A percentile compares a stretch with the other conserved stretches of the same genome.
Evolutionary conservation across 2,797 vertebrate species (phyloP).

Genomic region (Tolypeutes matacus): DNA sequence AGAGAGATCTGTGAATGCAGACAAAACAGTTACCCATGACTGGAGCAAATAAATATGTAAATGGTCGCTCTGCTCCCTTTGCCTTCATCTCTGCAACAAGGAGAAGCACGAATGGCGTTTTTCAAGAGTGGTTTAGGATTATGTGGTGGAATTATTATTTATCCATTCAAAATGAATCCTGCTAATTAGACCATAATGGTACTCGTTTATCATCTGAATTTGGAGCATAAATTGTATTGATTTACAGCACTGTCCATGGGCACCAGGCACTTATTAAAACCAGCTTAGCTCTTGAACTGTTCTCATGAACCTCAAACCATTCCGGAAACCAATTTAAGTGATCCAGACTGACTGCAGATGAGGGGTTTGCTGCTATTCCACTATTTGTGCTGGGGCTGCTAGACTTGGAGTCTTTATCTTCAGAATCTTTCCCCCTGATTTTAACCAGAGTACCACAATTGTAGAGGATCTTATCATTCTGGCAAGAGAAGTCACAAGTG

Average conservation of each 20-base stretch:
- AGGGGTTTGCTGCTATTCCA: neutral
- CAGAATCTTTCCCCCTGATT: neutral
- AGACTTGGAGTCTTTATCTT: neutral
- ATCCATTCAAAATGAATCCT: slow-evolving; percentile 77
- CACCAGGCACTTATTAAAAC: slow-evolving; percentile 44
- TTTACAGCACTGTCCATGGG: neutral
- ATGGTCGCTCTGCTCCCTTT: neutral
- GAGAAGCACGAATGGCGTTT: neutral
- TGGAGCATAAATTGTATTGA: slow-evolving; percentile 67
- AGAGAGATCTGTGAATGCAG: neutral
- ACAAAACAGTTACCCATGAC: slow-evolving; percentile 27
- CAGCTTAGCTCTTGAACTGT: slow-evolving; percentile 13
- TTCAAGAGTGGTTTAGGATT: slow-evolving; percentile 69
- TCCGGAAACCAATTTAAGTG: slow-evolving; percentile 35
- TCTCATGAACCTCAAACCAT: slow-evolving; percentile 40
- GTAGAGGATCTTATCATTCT: neutral
- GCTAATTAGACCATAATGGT: slow-evolving; percentile 82
- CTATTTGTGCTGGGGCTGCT: fast-evolving
- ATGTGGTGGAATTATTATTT: slow-evolving; percentile 75
- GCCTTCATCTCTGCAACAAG: neutral
- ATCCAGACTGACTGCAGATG: neutral
- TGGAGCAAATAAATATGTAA: slow-evolving; percentile 55
- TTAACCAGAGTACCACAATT: neutral
- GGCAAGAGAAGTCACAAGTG: neutral
- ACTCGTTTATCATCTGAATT: slow-evolving; percentile 67